A percentile compares a stretch with the other conserved stretches of the same genome.
Conservation (phyloP, 2,797 vertebrate species). For the Poeciliopsis gracilis region DNA sequence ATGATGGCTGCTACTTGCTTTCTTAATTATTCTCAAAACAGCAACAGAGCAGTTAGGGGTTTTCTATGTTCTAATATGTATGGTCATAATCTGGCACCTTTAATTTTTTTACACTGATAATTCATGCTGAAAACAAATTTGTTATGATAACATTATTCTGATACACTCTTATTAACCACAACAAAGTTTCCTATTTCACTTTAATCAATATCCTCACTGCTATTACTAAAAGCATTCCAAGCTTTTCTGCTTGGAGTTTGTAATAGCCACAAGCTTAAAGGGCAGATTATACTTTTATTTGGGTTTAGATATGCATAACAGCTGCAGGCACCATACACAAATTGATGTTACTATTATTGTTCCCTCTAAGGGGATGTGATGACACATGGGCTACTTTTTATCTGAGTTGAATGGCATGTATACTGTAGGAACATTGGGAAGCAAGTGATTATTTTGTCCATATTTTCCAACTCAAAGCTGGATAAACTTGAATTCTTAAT, state of each 20-base stretch:
- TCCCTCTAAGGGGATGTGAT: slow-evolving; percentile 9
- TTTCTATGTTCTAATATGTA: neutral
- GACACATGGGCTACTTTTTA: neutral
- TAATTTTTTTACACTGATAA: neutral
- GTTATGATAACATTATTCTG: slow-evolving; percentile 9
- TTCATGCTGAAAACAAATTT: slow-evolving; percentile 28
- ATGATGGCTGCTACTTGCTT: neutral
- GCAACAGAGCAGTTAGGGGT: neutral
- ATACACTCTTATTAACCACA: neutral
- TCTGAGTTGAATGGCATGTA: neutral
- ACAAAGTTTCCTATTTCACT: neutral
- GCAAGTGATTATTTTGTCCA: neutral
- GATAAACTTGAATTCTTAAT: no score
- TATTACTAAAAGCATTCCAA: neutral
- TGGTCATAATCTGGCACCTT: neutral
- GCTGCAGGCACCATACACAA: neutral
- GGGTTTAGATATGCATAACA: neutral
- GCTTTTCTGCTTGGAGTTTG: neutral
- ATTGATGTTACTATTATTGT: slow-evolving; percentile 10
- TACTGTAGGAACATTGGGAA: neutral
- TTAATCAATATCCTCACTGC: neutral
- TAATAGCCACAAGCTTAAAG: neutral
- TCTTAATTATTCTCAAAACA: neutral
- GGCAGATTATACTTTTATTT: neutral
- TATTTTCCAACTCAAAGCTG: neutral